These are phyloP conservation scores for Drosophila ironensis DNA, from an alignment of 1,140 invertebrate genomes.

Conservation along the genomic window DNA sequence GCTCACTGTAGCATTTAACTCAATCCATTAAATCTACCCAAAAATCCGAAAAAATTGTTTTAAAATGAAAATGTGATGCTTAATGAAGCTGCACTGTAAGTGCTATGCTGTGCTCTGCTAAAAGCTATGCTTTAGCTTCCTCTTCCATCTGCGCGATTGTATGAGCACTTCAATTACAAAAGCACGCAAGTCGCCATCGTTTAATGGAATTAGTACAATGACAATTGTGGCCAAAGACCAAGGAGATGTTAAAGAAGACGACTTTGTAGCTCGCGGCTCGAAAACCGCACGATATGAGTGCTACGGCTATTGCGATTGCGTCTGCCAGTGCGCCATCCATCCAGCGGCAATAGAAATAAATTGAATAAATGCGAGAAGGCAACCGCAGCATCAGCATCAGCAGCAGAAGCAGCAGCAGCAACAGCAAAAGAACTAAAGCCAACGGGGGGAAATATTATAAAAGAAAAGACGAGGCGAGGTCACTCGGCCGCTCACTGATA, in stretches of 20 bases:
- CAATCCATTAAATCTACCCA: no score
- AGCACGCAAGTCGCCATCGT: conserved; percentile 71
- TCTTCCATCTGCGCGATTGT: conserved; percentile 13
- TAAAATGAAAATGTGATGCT: not conserved
- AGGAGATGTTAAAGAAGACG: conserved; percentile 58
- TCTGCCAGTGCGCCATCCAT: no score
- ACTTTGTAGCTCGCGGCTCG: conserved; percentile 27
- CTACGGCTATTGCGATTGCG: no score
- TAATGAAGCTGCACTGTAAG: conserved; percentile 1
- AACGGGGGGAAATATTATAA: no score
- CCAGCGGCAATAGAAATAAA: conserved; percentile 76
- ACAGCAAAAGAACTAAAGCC: conserved; percentile 14
- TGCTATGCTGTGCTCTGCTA: conserved; percentile 6
- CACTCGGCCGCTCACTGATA: conserved; percentile 48
- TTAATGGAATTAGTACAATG: conserved; percentile 80
- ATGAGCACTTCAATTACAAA: conserved; percentile 73
- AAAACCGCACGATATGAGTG: conserved; percentile 21
- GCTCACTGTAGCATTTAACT: no score
- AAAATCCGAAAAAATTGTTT: no score
- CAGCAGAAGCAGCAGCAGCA: conserved; percentile 33
- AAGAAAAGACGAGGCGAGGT: conserved; percentile 44
- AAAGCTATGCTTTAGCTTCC: conserved; percentile 10
- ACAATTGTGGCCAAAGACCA: conserved; percentile 72
- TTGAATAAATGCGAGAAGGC: conserved; percentile 65
- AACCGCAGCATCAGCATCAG: not conserved